Evolutionary conservation across 2,888 invertebrate genomes (phyloP).

Genomic region (Acanthosepion esculentum): DNA sequence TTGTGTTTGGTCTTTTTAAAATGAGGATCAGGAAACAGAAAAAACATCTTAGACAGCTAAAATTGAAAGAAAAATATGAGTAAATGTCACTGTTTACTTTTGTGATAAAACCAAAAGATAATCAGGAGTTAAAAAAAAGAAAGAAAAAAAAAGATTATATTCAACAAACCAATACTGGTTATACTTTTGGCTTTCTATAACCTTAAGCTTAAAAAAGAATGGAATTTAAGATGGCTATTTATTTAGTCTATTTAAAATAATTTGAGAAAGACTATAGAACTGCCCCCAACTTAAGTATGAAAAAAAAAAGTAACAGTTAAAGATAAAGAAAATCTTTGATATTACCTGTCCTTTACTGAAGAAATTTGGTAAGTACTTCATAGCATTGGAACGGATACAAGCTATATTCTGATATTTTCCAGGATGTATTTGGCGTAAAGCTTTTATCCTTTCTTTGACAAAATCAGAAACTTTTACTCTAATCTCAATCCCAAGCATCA

Average conservation of each 20-base stretch:
- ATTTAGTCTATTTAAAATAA: no score
- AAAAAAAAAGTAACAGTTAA: no score
- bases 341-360: slow-evolving; percentile 92
- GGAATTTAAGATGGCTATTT: no score
- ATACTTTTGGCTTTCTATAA: no score
- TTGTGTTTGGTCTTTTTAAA: slow-evolving; percentile 99
- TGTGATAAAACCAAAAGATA: neutral
- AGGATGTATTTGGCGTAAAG: slow-evolving; percentile 82
- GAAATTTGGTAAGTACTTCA: slow-evolving; percentile 99
- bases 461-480: slow-evolving; percentile 98
- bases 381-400: slow-evolving; percentile 95
- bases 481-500: slow-evolving; percentile 97
- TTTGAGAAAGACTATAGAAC: no score
- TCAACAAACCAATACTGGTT: no score
- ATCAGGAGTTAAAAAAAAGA: neutral
- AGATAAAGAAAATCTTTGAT: neutral
- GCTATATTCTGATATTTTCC: slow-evolving; percentile 92
- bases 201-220: no score
- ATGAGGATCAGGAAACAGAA: slow-evolving; percentile 98
- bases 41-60: slow-evolving; percentile 96
- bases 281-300: no score
- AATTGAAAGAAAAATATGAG: slow-evolving; percentile 51
- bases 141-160: neutral
- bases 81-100: neutral
- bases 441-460: slow-evolving; percentile 93